These are phyloP conservation scores for Drosophila prosaltans DNA, from an alignment of 1,140 invertebrate species.

Conservation along the genomic window DNA sequence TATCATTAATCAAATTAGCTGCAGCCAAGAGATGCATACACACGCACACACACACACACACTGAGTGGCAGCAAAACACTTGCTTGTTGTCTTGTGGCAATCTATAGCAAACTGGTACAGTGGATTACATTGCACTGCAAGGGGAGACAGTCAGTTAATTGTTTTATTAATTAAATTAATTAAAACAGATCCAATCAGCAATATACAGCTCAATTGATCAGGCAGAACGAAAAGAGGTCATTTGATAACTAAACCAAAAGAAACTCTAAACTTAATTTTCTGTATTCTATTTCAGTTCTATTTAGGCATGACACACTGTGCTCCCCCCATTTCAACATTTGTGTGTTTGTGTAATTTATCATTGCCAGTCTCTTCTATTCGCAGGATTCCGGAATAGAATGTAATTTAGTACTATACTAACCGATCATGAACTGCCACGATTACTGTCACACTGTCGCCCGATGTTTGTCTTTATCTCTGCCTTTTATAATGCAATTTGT, in stretches of 20 bases:
- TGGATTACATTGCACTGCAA: constrained; percentile 28
- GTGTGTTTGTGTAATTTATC: constrained; percentile 50
- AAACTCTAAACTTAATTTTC: too few species aligned
- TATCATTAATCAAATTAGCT: constrained; percentile 82
- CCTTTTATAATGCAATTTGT: constrained; percentile 77
- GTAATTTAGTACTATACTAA: constrained; percentile 4
- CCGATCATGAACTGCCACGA: constrained; percentile 37
- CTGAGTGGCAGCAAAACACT: constrained; percentile 53
- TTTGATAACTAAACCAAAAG: too few species aligned
- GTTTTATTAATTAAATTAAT: constrained; percentile 12
- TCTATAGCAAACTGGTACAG: constrained; percentile 48
- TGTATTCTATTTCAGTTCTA: not conserved
- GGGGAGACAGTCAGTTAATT: not conserved
- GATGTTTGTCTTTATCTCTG: constrained; percentile 53
- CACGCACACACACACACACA: constrained; percentile 13
- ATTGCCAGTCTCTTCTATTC: constrained; percentile 41
- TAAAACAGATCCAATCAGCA: not conserved
- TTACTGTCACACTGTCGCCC: constrained; percentile 66
- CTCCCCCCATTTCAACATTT: constrained; percentile 38
- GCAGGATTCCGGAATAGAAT: constrained; percentile 29
- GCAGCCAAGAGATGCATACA: constrained; percentile 33
- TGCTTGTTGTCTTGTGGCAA: constrained; percentile 36
- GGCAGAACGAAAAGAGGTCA: too few species aligned
- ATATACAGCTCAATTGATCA: not conserved
- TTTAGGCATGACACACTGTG: constrained; percentile 30